Conservation (phyloP, 2,797 vertebrate genomes). For the Enteromius viviparus region DNA sequence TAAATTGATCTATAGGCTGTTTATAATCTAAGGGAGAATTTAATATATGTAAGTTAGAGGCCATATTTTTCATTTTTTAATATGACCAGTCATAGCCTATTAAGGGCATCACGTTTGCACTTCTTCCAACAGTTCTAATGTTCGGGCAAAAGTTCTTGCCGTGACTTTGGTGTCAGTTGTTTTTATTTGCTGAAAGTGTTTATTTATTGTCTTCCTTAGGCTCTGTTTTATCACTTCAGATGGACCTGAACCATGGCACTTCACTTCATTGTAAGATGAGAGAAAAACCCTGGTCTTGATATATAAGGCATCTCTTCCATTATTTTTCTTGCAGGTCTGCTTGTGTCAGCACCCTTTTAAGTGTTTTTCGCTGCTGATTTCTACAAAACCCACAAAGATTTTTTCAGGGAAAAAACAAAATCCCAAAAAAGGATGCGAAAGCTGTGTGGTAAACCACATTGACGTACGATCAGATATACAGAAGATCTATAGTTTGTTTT, state of each 20-base stretch:
- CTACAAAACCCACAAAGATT: conserved; percentile 3
- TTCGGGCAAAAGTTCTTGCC: background rate
- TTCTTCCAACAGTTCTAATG: background rate
- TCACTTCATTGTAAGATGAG: background rate
- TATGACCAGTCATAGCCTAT: background rate
- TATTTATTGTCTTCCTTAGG: conserved; percentile 9
- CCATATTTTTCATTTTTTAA: background rate
- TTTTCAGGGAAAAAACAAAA: background rate
- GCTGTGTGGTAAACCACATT: conserved; percentile 6
- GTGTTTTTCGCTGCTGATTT: background rate
- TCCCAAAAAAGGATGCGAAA: background rate
- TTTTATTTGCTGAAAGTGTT: conserved; percentile 6
- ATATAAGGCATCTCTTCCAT: background rate
- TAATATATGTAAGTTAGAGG: background rate
- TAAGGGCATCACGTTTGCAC: background rate
- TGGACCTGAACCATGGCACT: background rate
- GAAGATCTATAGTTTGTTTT: conserved; percentile 12
- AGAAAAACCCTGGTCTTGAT: background rate
- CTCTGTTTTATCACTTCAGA: conserved; percentile 11
- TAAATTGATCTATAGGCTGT: too few species aligned
- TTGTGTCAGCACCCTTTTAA: conserved; percentile 20
- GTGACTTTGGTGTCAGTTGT: background rate
- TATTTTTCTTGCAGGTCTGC: conserved; percentile 4
- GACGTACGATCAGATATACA: background rate
- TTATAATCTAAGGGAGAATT: too few species aligned